Conservation (phyloP, 2,888 invertebrate species). For the Bugulina stolonifera region DNA sequence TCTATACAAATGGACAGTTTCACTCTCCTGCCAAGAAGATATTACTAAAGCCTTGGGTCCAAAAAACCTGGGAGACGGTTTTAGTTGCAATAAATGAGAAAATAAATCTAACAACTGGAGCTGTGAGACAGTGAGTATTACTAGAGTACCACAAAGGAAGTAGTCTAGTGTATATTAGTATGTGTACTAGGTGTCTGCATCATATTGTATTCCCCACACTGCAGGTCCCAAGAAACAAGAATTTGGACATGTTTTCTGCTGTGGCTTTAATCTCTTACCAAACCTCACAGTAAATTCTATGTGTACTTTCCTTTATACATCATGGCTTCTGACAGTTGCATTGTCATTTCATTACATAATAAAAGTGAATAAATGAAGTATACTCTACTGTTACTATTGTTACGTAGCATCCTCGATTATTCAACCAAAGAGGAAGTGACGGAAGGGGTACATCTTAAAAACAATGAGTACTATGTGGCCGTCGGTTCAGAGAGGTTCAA, state of each 20-base stretch:
- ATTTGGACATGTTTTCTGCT: no score
- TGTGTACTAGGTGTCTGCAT: no score
- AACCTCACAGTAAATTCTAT: no score
- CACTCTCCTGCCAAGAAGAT: slow-evolving; percentile 1
- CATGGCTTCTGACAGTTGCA: no score
- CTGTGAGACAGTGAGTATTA: slow-evolving; percentile 21
- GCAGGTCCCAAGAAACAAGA: no score
- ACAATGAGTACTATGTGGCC: slow-evolving; percentile 24
- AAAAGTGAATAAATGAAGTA: no score
- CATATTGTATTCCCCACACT: no score
- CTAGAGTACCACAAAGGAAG: no score
- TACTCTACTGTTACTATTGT: not conserved
- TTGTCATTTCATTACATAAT: no score
- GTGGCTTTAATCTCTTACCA: no score
- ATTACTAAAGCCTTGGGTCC: slow-evolving; percentile 23
- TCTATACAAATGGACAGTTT: slow-evolving; percentile 20
- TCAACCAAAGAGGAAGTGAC: slow-evolving; percentile 21
- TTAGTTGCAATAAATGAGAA: slow-evolving; percentile 24
- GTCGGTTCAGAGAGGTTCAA: slow-evolving; percentile 26
- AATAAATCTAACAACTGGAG: slow-evolving; percentile 17
- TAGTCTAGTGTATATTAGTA: no score
- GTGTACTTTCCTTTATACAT: no score
- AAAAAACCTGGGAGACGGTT: slow-evolving; percentile 22
- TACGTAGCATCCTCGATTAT: not conserved
- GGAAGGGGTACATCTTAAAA: slow-evolving; percentile 15